Conservation (phyloP, 2,888 invertebrate genomes). For the Meghimatium bilineatum region DNA sequence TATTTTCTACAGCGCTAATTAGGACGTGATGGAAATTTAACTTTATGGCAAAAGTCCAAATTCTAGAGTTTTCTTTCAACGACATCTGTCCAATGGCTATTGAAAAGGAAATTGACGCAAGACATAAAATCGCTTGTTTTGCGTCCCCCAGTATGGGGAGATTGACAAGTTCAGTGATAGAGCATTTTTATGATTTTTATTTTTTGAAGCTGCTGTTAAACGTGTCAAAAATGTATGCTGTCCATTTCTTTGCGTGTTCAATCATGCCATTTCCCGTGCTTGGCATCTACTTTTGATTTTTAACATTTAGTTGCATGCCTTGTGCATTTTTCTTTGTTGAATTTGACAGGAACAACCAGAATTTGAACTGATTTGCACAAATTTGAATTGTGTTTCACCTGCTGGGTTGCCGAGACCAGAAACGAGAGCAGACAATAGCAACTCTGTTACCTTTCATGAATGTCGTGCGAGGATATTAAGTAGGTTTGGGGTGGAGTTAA, state of each 20-base stretch:
- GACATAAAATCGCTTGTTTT: slow-evolving; percentile 1
- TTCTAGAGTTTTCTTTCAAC: neutral
- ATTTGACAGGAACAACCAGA: too few relatives aligned
- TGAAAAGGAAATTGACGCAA: slow-evolving; percentile 11
- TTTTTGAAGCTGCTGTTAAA: neutral
- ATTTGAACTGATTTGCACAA: too few relatives aligned
- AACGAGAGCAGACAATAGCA: too few relatives aligned
- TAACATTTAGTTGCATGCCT: neutral
- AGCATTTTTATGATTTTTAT: neutral
- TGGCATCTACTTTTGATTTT: neutral
- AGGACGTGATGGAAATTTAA: neutral
- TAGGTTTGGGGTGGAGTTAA: too few relatives aligned
- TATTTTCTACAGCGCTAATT: neutral
- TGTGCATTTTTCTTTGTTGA: too few relatives aligned
- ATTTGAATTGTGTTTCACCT: too few relatives aligned
- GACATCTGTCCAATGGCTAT: neutral
- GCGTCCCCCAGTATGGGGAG: neutral
- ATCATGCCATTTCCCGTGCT: neutral
- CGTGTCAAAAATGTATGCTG: neutral
- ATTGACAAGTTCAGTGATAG: neutral
- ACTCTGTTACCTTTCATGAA: too few relatives aligned
- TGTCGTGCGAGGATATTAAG: too few relatives aligned
- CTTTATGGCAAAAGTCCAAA: neutral
- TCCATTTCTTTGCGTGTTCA: neutral
- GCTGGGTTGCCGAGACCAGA: too few relatives aligned